phyloP scores from a whole-genome alignment of 35 echinoderm and acorn worm species.

The Ptychodera flava region DNA sequence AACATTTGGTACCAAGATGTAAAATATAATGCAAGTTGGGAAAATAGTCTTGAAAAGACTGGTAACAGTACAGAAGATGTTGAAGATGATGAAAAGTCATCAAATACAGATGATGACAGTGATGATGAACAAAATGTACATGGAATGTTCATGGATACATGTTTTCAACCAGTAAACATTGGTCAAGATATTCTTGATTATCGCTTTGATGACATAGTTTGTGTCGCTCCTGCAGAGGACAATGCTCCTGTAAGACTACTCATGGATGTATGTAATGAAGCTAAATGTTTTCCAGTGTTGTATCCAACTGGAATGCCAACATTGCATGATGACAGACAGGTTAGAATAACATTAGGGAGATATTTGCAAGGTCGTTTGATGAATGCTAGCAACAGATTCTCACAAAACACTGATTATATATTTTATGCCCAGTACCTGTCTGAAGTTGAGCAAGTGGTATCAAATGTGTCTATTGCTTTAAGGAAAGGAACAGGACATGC shows the following conservation, averaged over 20 bases:
- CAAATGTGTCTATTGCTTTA: no score
- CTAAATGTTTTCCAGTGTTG: slow-evolving; percentile 28
- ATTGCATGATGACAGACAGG: slow-evolving; percentile 17
- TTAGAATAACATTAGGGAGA: slow-evolving; percentile 23
- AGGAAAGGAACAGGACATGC: slow-evolving; percentile 11
- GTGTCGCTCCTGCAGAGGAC: slow-evolving; percentile 69
- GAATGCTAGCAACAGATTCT: slow-evolving; percentile 56
- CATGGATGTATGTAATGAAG: slow-evolving; percentile 32
- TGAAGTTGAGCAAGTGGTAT: slow-evolving; percentile 45
- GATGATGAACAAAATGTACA: slow-evolving; percentile 5
- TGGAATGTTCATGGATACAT: slow-evolving; percentile 36
- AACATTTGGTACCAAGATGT: slow-evolving; percentile 38
- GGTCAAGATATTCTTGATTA: no score
- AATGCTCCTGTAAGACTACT: slow-evolving; percentile 53
- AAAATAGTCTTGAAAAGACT: background rate
- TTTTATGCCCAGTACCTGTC: slow-evolving; percentile 58
- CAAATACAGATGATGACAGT: background rate
- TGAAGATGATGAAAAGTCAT: no score
- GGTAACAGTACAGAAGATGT: slow-evolving; percentile 9
- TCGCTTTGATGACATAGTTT: no score
- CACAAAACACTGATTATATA: slow-evolving; percentile 37
- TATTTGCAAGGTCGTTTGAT: no score
- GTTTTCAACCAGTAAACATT: no score
- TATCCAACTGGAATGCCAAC: slow-evolving; percentile 37
- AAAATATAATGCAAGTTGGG: slow-evolving; percentile 22